Evolutionary conservation across 2,113 vertebrate genomes (phyloP).

Genomic region (Ariopsis seemanni): DNA sequence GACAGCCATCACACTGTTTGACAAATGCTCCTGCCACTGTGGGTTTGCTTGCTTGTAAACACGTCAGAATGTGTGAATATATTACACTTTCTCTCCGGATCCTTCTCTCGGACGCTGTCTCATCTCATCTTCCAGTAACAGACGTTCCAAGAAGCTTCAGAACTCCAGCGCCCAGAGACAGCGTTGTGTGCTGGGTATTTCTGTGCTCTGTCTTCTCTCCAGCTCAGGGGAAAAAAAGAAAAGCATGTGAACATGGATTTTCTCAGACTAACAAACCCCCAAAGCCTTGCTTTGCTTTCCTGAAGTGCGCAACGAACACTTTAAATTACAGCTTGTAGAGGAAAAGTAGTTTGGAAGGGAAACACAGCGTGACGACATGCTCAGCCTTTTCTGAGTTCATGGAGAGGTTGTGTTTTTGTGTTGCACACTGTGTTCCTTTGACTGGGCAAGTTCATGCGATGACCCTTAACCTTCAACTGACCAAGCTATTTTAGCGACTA

Average conservation of each 20-base stretch:
- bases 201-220: constrained; percentile 10
- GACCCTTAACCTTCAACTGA: background rate
- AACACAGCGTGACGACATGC: background rate
- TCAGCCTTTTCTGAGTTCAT: constrained; percentile 7
- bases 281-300: background rate
- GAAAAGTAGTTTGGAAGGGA: background rate
- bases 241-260: constrained; percentile 3
- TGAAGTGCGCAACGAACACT: constrained; percentile 24
- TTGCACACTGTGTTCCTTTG: background rate
- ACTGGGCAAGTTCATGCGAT: background rate
- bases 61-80: constrained; percentile 45
- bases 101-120: constrained; percentile 44
- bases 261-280: constrained; percentile 47
- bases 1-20: constrained; percentile 9
- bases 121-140: constrained; percentile 17
- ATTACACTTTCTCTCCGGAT: constrained; percentile 39
- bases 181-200: constrained; percentile 26
- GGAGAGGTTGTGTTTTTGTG: constrained; percentile 1
- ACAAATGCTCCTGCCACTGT: constrained; percentile 45
- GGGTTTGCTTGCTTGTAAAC: constrained; percentile 49
- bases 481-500: no score
- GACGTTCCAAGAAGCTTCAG: constrained; percentile 23
- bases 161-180: constrained; percentile 6
- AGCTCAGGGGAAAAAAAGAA: background rate
- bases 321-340: constrained; percentile 4